Evolutionary conservation across 2,888 invertebrate species (phyloP).

Genomic region (Clivina fossor): DNA sequence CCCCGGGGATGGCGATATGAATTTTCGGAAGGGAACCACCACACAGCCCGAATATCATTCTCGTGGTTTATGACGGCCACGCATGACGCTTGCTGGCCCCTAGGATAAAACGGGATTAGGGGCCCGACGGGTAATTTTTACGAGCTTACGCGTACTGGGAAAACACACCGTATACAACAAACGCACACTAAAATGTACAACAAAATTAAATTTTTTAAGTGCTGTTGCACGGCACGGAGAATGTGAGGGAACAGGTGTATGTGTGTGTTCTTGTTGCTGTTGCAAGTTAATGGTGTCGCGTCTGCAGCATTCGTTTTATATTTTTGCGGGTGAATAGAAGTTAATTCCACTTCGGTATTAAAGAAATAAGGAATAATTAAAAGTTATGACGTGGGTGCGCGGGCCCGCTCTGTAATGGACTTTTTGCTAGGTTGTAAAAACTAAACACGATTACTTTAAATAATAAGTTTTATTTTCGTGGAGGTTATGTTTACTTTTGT

Average conservation of each 20-base stretch:
- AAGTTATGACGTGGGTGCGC: too few species aligned
- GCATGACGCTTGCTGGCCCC: background rate
- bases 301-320: constrained; percentile 10
- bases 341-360: too few species aligned
- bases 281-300: constrained; percentile 20
- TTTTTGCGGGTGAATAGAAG: background rate
- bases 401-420: too few species aligned
- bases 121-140: constrained; percentile 12
- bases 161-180: too few species aligned
- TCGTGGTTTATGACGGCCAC: constrained; percentile 9
- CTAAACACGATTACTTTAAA: too few species aligned
- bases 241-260: constrained; percentile 20
- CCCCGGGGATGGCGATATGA: constrained; percentile 22
- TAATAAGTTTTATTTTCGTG: too few species aligned
- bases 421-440: too few species aligned
- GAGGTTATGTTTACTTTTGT: too few species aligned
- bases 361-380: too few species aligned
- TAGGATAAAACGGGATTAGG: background rate
- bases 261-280: too few species aligned
- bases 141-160: constrained; percentile 12
- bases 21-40: constrained; percentile 22
- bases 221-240: constrained; percentile 7
- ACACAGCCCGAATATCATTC: constrained; percentile 9
- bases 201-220: constrained; percentile 22
- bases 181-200: constrained; percentile 21